Evolutionary conservation across 2,113 vertebrate genomes (phyloP), one percentile per base, ranked within the genome.

Genomic region (Aramus guarauna): DNA sequence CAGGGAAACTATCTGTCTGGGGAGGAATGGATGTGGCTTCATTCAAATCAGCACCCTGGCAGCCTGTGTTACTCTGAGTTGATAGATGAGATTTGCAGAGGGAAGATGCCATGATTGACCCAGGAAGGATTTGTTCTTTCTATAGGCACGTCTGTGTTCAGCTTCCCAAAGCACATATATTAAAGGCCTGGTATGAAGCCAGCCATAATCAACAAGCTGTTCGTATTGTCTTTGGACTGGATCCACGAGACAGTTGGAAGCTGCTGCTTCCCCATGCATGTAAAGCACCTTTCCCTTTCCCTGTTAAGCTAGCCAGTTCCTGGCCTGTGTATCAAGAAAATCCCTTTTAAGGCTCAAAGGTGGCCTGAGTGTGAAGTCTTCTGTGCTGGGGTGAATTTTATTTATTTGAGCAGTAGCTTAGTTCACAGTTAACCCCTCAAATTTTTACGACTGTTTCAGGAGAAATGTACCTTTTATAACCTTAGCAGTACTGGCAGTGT

Each of bases 1-100:
- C 9, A 8, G n/a, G 73, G 59, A 2, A 82, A 81, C 62, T 2
- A 0, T 1, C 2, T 0, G 9, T 16, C 16, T 8, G 41, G 74
- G 56, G 36, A 47, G 60, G 64, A 17, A 66, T 18, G 73, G 56
- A 64, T 6, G 62, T 63, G 62, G 37, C 83, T 83, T 17, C 32
- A 9, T 15, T 18, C 32, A 6, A 8, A 86, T 75, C 83, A 45
- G 14, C 56, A 4, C 66, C 13, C 43, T 29, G 52, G 48, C 60
- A 84, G 27, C 45, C 63, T 60, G 16, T 6, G 62, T 20, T 47
- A 19, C 76, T 30, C 20, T 11, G 66, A 59, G 82, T 2, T 63
- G 85, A 2, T 1, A 27, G 80, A 4, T 22, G 84, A 81, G 81
- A 50, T 72, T 15, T 59, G 50, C 52, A 75, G 84, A 6, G 63